Base-by-base conservation (phyloP, 2,113 vertebrate species). In the Cyanistes caeruleus region DNA sequence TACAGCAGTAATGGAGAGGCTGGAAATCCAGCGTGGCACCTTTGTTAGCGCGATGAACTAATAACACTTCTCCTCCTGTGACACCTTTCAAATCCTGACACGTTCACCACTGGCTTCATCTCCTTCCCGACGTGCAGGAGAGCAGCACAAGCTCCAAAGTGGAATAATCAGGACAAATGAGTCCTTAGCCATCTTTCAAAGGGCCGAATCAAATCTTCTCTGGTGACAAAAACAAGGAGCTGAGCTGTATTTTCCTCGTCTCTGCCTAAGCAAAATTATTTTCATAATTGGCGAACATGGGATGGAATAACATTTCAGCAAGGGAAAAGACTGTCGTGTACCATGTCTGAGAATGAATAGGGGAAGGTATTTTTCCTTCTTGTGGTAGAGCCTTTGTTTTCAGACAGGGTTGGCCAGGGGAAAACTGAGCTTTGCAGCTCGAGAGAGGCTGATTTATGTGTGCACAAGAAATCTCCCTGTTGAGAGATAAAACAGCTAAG, bases 231-330 rank as follows among this genome's bases (percentile, higher is more conserved):
- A 93, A 3, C 69, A 62, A 53, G 73, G 13, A 89, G 19, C 48
- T 33, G 37, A 3, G 2, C 41, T 41, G 24, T 48, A 11, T 43
- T 93, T 80, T 63, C 22, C 68, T 62, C 28, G 10, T 88, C 73
- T 77, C 72, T 67, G 62, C 76, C 87, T 96, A 52, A 90, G 76
- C 22, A 73, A 87, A 92, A 92, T 76, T 19, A 58, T 76, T 87
- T 92, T 58, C 69, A 25, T 96, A 89, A 94, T 35, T 84, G 90
- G 73, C 27, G 89, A 96, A 73, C 80, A 48, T 7, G 46, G 80
- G 56, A 90, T 35, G 64, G 72, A 87, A 49, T 52, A 75, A 41
- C n/a, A 28, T 76, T 84, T 65, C 80, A 96, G 28, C 25, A 82
- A 87, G 52, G 25, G 56, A 84, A 84, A 80, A 86, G 30, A 7